phyloP scores from a whole-genome alignment of 2,888 invertebrate species.

The Elmis aenea region DNA sequence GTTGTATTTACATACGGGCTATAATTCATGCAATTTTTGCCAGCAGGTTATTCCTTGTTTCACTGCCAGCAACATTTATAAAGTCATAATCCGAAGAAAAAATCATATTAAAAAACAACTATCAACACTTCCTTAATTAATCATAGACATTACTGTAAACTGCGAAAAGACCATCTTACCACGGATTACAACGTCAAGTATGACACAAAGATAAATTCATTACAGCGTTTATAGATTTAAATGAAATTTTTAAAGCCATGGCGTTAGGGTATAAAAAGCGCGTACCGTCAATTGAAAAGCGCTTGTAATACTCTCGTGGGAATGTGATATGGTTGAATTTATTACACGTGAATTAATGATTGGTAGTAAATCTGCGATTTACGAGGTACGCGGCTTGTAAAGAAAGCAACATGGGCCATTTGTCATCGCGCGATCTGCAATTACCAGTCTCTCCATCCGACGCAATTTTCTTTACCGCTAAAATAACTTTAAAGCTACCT shows the following conservation, averaged over 20 bases:
- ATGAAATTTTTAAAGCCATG: constrained; percentile 4
- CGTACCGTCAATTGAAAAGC: constrained; percentile 10
- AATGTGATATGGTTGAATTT: constrained; percentile 16
- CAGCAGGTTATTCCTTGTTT: no score
- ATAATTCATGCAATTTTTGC: no score
- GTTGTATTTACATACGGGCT: no score
- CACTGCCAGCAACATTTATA: no score
- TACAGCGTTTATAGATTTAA: no score
- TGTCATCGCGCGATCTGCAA: constrained; percentile 19
- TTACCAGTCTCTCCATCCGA: constrained; percentile 8
- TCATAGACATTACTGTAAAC: no score
- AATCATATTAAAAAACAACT: no score
- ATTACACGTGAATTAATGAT: constrained; percentile 24
- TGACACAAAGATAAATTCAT: no score
- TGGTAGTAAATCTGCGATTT: constrained; percentile 26
- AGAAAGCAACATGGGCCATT: constrained; percentile 21
- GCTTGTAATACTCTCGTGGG: constrained; percentile 9
- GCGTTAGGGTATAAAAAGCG: constrained; percentile 4
- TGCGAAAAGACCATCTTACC: no score
- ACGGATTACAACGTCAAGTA: no score
- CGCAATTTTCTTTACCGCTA: not conserved
- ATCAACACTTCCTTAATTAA: no score
- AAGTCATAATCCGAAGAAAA: no score
- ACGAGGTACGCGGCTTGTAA: constrained; percentile 23
- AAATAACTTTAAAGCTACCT: not conserved